phyloP scores from a whole-genome alignment of 1,140 invertebrate species.

The Sarcophaga peregrina region DNA sequence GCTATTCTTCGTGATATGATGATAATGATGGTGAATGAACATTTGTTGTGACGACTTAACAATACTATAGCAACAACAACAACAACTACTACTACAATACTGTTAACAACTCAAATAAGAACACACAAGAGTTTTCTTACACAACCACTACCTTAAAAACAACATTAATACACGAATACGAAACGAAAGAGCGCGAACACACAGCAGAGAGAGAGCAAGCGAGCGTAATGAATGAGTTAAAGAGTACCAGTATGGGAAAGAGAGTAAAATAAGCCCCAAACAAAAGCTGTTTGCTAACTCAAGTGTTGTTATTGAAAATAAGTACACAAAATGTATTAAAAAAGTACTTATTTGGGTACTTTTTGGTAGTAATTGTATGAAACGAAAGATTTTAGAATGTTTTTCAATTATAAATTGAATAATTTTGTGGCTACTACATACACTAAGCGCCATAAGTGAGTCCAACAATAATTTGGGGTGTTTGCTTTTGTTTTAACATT shows the following conservation, averaged over 20 bases:
- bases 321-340: not conserved
- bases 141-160: not conserved
- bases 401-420: too few relatives aligned
- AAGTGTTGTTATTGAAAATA: not conserved
- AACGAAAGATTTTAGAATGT: too few relatives aligned
- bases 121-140: not conserved
- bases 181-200: too few relatives aligned
- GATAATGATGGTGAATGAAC: slow-evolving; percentile 21
- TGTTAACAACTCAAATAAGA: not conserved
- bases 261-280: not conserved
- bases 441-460: too few relatives aligned
- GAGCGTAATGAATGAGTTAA: not conserved
- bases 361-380: not conserved
- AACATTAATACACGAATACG: not conserved
- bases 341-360: not conserved
- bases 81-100: slow-evolving; percentile 18
- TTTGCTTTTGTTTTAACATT: too few relatives aligned
- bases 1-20: not conserved
- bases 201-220: not conserved
- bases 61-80: slow-evolving; percentile 19
- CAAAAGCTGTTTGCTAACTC: too few relatives aligned
- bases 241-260: not conserved
- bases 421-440: too few relatives aligned
- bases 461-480: too few relatives aligned
- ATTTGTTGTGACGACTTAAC: slow-evolving; percentile 42